Base-by-base conservation (phyloP, 92 coral and sea anemone genomes). In the Epizoanthus stellaris region DNA sequence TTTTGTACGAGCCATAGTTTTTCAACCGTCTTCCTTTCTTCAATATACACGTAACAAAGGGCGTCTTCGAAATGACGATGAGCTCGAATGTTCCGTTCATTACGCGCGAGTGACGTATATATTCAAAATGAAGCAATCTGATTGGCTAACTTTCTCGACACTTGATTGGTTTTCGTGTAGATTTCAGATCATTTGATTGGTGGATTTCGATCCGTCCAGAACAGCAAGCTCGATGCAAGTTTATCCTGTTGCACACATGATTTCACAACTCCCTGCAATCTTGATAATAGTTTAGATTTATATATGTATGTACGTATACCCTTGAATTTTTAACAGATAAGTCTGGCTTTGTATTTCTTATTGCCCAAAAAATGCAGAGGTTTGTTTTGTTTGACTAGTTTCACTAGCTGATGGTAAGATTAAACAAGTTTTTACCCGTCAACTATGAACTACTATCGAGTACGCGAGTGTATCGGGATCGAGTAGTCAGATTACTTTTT, bases 1-100 rank as follows among this genome's bases (percentile, higher is more conserved):
- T 86, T 95, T 95, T 56, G 98, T 95, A 89, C 98, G 97, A 89
- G 98, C 98, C 98, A 95, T 95, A 14, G 76, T 23, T 77, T 15
- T n/a, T 52, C 12, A 43, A 19, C 60, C 42, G 21, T 43, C 25
- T 79, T 3, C 3, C 3, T 5, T 15, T 10, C 42, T 42, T 23
- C 45, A 38, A 77, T 11, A 52, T 43, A 40, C 70, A 77, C 82
- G 82, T 77, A 61, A 77, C 52, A 77, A 62, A 36, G 56, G 82
- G 82, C 82, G 82, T 62, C 71, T 77, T 77, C 82, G 82, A 77
- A 49, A 77, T 77, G 82, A 77, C 82, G 82, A 77, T 19, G 17
- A 77, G 47, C 82, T 62, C 3, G 47, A 63, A 19, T 77, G 69
- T 77, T 77, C 71, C 69, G 72, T 40, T 77, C 71, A 43, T 42